Percentiles rank a stretch among this genome's conserved stretches.
Conservation (phyloP, 2,113 vertebrate species). For the Catharus bicknelli region DNA sequence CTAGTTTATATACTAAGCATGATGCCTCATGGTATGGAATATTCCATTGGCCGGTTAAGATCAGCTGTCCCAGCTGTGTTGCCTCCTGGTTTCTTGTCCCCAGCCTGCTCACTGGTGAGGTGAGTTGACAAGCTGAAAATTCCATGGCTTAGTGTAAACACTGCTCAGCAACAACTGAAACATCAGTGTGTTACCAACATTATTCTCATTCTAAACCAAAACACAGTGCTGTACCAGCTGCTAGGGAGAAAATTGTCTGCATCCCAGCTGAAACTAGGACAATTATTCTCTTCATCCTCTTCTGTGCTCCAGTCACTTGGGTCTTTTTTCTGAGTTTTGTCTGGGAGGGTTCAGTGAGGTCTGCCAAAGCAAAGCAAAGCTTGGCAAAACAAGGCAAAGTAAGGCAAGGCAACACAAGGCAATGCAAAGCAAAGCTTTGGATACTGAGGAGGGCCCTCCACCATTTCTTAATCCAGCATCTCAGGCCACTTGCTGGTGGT, state of each 20-base stretch:
- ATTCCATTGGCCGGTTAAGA: neutral
- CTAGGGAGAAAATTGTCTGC: neutral
- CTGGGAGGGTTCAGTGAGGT: neutral
- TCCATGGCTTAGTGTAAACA: neutral
- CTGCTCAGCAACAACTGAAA: neutral
- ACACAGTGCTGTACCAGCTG: neutral
- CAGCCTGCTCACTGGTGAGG: neutral
- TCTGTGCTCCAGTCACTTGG: neutral
- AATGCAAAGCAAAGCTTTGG: neutral
- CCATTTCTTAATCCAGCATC: neutral
- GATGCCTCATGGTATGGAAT: neutral
- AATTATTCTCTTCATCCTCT: neutral
- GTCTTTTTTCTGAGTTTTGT: neutral
- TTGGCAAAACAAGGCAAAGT: neutral
- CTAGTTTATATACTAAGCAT: neutral
- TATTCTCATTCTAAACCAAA: neutral
- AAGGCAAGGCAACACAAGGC: neutral
- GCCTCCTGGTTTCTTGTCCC: neutral
- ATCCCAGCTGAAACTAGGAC: neutral
- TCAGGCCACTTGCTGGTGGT: neutral
- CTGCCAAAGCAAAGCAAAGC: neutral
- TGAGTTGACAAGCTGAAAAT: neutral
- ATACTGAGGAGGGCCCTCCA: neutral
- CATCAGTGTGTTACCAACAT: neutral
- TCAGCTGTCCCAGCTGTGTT: neutral